A percentile compares a stretch with the other conserved stretches of the same genome.
phyloP scores from a whole-genome alignment of 2,797 vertebrate genomes.

The Sphenodon punctatus region DNA sequence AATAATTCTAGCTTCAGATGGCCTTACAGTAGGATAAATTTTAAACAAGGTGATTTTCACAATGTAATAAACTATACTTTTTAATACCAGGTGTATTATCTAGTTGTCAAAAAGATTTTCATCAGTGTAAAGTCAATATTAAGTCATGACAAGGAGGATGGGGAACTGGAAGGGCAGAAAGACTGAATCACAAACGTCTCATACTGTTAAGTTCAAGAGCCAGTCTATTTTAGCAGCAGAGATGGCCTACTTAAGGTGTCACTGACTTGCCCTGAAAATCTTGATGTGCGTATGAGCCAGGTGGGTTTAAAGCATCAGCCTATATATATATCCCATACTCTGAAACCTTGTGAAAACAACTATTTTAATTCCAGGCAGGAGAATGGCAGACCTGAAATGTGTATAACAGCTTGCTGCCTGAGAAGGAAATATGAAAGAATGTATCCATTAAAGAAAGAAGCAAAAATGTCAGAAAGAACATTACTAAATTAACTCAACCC shows the following conservation, averaged over 20 bases:
- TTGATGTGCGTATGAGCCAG: background rate
- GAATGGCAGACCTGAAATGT: background rate
- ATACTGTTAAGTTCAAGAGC: background rate
- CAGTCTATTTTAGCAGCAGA: background rate
- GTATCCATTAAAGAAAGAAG: background rate
- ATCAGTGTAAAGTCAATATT: constrained; percentile 11
- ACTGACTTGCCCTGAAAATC: background rate
- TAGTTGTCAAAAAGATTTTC: constrained; percentile 35
- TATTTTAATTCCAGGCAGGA: background rate
- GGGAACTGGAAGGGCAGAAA: constrained; percentile 21
- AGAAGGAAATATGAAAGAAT: background rate
- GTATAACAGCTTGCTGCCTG: background rate
- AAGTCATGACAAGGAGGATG: constrained; percentile 25
- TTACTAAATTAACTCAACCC: background rate
- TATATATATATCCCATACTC: background rate
- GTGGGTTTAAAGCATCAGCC: background rate
- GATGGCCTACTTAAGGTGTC: background rate
- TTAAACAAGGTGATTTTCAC: background rate
- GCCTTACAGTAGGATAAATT: background rate
- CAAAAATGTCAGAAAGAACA: background rate
- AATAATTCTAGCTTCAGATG: background rate
- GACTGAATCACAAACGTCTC: background rate
- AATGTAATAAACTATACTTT: too few relatives aligned
- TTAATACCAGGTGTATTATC: constrained; percentile 34
- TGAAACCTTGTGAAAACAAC: constrained; percentile 9